Evolutionary conservation across 1,140 invertebrate genomes (phyloP), one percentile per base, ranked within the genome.

Genomic region (Oedothorax gibbosus): DNA sequence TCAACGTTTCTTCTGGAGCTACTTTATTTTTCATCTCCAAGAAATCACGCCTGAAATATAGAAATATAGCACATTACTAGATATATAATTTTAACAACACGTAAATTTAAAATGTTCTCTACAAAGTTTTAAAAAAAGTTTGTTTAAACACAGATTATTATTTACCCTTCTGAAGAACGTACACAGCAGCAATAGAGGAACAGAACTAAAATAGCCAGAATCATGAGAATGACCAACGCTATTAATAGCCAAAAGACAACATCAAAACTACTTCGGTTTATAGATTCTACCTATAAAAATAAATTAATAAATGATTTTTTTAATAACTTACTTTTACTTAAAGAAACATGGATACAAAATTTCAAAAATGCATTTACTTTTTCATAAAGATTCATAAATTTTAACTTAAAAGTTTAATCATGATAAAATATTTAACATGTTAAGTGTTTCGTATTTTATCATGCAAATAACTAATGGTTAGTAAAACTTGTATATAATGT

Each of bases 221-320:
- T 62, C 64, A 85, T 87, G 0, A 86, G 21, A n/a, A 87, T 78
- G 35, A 87, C 83, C 54, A 87, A 20, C 51, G 77, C 68, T 5
- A 87, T 79, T 9, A 87, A 60, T 1, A 87, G 20, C 87, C 87
- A 87, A 49, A 87, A 82, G 0, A 87, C 81, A 0, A 86, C 53
- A 20, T 85, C 79, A 51, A 84, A 87, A 21, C 86, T 80, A 20
- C 64, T 77, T 11, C 76, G 62, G 12, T 65, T 86, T 7, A 86
- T 65, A 4, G 62, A 20, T 64, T 82, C 79, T 0, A 82, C 79
- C 79, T 86, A 6, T 56, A 75, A 57, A 20, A 15, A 15, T 15
- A 2, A 62, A n/a, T n/a, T n/a, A n/a, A n/a, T n/a, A n/a, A n/a
- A n/a, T 15, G 9, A 60, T 60, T 60, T 35, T 35, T 35, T 35